Evolutionary conservation across 2,797 vertebrate species (phyloP).

Genomic region (Labeo calbasu): DNA sequence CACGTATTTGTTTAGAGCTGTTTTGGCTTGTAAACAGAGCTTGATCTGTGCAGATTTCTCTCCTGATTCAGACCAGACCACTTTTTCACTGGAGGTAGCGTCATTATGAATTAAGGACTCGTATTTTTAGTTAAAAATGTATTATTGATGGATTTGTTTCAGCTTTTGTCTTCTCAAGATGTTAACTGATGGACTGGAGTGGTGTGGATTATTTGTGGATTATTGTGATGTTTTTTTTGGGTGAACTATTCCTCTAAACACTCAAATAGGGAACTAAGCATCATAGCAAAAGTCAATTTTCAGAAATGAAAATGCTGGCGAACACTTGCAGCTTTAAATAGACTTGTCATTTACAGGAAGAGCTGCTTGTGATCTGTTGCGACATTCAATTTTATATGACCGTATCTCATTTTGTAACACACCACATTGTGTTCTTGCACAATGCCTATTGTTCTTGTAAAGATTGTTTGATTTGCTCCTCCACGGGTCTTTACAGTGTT

Average conservation of each 20-base stretch:
- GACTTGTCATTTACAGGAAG: not conserved
- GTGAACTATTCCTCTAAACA: not conserved
- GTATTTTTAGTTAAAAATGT: too few species aligned
- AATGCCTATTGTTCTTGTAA: not conserved
- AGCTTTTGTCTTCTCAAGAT: not conserved
- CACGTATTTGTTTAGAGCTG: not conserved
- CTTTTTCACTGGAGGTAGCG: too few species aligned
- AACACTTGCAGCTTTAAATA: slow-evolving; percentile 7
- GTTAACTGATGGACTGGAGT: not conserved
- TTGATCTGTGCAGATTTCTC: not conserved
- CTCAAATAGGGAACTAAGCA: not conserved
- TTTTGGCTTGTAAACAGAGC: not conserved
- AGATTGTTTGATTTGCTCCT: not conserved
- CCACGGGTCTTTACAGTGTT: not conserved
- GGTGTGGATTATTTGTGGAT: not conserved
- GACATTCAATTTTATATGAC: not conserved
- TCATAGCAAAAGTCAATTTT: not conserved
- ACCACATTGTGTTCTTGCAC: not conserved
- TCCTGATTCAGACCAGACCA: not conserved
- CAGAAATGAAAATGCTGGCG: slow-evolving; percentile 21
- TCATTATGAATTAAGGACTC: not conserved
- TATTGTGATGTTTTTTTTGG: not conserved
- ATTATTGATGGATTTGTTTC: not conserved
- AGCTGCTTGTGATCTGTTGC: not conserved
- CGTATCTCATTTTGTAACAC: not conserved